Percentiles rank a stretch among this genome's conserved stretches.
These are phyloP conservation scores for Piprites chloris DNA, from an alignment of 2,113 vertebrate species.

Conservation along the genomic window DNA sequence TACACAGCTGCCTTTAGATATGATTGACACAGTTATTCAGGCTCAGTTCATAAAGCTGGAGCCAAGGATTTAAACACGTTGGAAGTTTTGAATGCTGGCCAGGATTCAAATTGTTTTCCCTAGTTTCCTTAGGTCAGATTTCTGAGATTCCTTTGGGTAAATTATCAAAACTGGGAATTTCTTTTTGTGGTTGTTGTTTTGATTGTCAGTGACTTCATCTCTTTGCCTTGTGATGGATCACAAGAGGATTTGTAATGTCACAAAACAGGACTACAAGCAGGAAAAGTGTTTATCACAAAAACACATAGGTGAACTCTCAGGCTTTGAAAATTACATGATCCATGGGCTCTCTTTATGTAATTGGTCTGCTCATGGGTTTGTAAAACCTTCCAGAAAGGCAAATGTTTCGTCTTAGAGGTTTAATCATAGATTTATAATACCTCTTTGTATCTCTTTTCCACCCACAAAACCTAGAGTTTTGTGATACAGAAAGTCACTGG, in stretches of 20 bases:
- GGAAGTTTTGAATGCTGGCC: not conserved
- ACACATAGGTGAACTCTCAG: not conserved
- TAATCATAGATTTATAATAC: not conserved
- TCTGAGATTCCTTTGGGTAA: not conserved
- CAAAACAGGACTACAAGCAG: not conserved
- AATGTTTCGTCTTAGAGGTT: not conserved
- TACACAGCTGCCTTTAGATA: not conserved
- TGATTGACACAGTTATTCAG: not conserved
- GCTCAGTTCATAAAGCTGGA: not conserved
- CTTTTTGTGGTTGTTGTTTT: not conserved
- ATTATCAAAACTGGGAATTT: not conserved
- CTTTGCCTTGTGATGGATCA: not conserved
- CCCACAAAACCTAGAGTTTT: not conserved
- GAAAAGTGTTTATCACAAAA: not conserved
- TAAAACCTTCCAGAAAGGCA: not conserved
- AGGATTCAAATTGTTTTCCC: not conserved
- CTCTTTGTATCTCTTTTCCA: not conserved
- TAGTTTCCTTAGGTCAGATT: not conserved
- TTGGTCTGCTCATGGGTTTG: not conserved
- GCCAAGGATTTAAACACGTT: not conserved
- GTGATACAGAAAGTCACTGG: not conserved
- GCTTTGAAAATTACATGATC: not conserved
- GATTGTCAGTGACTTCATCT: not conserved
- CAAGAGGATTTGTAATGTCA: slow-evolving; percentile 19
- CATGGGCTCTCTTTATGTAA: not conserved